phyloP scores from a whole-genome alignment of 2,888 invertebrate species.

The Platypus cylindrus region DNA sequence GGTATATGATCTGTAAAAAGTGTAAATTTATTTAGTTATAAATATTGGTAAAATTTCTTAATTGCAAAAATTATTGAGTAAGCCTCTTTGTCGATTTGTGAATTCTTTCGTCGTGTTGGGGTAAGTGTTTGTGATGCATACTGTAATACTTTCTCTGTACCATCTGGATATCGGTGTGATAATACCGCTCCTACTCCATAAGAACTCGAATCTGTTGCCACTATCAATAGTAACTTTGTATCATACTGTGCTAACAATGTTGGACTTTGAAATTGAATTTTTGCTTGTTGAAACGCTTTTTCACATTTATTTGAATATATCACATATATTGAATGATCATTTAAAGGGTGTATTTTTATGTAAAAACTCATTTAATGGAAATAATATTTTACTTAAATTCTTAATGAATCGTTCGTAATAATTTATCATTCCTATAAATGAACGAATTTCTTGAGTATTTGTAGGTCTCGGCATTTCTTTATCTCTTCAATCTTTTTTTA shows the following conservation, averaged over 20 bases:
- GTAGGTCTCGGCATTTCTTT: slow-evolving; percentile 10
- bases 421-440: slow-evolving; percentile 13
- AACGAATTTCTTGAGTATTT: slow-evolving; percentile 8
- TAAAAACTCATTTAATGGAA: slow-evolving; percentile 4
- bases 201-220: slow-evolving; percentile 9
- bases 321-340: not conserved
- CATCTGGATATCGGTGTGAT: slow-evolving; percentile 11
- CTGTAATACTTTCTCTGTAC: slow-evolving; percentile 9
- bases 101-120: slow-evolving; percentile 7
- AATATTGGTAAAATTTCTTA: slow-evolving; percentile 9
- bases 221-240: slow-evolving; percentile 6
- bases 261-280: slow-evolving; percentile 1
- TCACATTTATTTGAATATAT: slow-evolving; percentile 10
- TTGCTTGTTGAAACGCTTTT: slow-evolving; percentile 9
- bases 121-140: slow-evolving; percentile 6
- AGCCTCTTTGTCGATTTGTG: slow-evolving; percentile 15
- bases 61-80: slow-evolving; percentile 12
- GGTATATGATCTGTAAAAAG: slow-evolving; percentile 4
- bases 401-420: slow-evolving; percentile 14
- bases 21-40: slow-evolving; percentile 3
- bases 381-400: slow-evolving; percentile 6
- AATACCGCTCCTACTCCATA: slow-evolving; percentile 12
- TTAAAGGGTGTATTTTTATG: not conserved
- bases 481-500: slow-evolving; percentile 12
- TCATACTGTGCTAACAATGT: slow-evolving; percentile 9